phyloP scores from a whole-genome alignment of 2,888 invertebrate species.

The Zootermopsis nevadensis region DNA sequence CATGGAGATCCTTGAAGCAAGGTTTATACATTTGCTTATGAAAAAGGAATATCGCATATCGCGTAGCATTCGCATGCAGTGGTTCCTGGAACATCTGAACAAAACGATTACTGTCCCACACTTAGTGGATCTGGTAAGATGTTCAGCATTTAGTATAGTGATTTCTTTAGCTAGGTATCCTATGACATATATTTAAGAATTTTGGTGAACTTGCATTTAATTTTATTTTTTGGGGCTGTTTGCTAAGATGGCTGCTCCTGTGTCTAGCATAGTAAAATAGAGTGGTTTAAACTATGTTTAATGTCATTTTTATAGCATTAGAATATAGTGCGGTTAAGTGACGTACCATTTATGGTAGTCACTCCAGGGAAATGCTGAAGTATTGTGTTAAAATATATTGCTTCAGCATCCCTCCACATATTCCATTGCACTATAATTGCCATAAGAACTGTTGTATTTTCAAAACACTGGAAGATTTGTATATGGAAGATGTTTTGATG shows the following conservation, averaged over 20 bases:
- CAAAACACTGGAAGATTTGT: background rate
- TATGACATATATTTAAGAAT: slow-evolving; percentile 58
- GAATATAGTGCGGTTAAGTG: too few species aligned
- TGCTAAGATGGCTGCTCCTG: background rate
- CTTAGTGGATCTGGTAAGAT: slow-evolving; percentile 57
- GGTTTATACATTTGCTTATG: slow-evolving; percentile 74
- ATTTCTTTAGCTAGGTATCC: background rate
- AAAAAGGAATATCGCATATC: slow-evolving; percentile 78
- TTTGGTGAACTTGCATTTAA: background rate
- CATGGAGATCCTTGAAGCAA: slow-evolving; percentile 67
- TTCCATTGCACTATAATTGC: background rate
- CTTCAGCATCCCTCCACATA: too few species aligned
- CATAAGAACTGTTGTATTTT: background rate
- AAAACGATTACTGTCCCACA: slow-evolving; percentile 67
- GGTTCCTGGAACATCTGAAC: slow-evolving; percentile 78
- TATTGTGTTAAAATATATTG: too few species aligned
- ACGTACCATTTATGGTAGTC: too few species aligned
- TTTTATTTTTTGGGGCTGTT: background rate
- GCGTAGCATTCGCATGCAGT: slow-evolving; percentile 77
- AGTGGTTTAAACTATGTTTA: too few species aligned
- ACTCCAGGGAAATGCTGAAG: too few species aligned
- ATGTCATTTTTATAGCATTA: too few species aligned
- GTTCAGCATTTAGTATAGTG: slow-evolving; percentile 15
- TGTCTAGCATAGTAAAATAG: background rate
- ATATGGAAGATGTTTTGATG: background rate